A percentile compares a stretch with the other conserved stretches of the same genome.
Evolutionary conservation across 2,888 invertebrate species (phyloP).

Genomic region (Ecliptopera silaceata): DNA sequence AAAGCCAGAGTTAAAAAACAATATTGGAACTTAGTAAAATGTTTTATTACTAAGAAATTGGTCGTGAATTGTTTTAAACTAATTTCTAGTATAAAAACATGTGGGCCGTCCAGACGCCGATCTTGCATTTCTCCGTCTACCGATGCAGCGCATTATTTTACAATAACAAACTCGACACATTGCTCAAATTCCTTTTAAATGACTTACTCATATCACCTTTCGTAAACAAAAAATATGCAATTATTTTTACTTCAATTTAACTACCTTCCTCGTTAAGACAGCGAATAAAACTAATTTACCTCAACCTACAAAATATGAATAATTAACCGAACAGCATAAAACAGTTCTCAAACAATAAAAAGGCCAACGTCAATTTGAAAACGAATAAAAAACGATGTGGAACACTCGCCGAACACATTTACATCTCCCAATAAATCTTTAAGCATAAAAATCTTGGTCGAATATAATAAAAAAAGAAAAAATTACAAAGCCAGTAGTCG

Average conservation of each 20-base stretch:
- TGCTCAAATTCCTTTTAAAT: slow-evolving; percentile 54
- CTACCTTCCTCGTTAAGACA: slow-evolving; percentile 19
- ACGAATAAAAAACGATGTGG: slow-evolving; percentile 49
- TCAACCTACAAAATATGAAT: slow-evolving; percentile 44
- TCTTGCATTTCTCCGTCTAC: slow-evolving; percentile 49
- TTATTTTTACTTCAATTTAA: slow-evolving; percentile 11
- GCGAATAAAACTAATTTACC: slow-evolving; percentile 36
- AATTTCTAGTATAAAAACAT: too few relatives aligned
- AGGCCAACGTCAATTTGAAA: slow-evolving; percentile 48
- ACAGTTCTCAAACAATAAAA: slow-evolving; percentile 51
- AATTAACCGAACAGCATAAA: slow-evolving; percentile 46
- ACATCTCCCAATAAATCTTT: slow-evolving; percentile 73
- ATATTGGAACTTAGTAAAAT: too few relatives aligned
- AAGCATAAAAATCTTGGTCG: slow-evolving; percentile 57
- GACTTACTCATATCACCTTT: slow-evolving; percentile 28
- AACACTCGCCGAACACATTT: slow-evolving; percentile 61
- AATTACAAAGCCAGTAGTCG: slow-evolving; percentile 71
- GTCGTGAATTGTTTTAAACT: too few relatives aligned
- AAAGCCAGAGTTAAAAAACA: too few relatives aligned
- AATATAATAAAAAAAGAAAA: slow-evolving; percentile 64
- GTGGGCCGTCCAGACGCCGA: slow-evolving; percentile 57
- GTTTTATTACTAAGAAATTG: too few relatives aligned
- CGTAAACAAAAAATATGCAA: slow-evolving; percentile 25
- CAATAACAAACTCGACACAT: slow-evolving; percentile 64
- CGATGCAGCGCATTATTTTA: slow-evolving; percentile 55